These are phyloP conservation scores for Pampus argenteus DNA, from an alignment of 2,797 vertebrate species.

Conservation along the genomic window DNA sequence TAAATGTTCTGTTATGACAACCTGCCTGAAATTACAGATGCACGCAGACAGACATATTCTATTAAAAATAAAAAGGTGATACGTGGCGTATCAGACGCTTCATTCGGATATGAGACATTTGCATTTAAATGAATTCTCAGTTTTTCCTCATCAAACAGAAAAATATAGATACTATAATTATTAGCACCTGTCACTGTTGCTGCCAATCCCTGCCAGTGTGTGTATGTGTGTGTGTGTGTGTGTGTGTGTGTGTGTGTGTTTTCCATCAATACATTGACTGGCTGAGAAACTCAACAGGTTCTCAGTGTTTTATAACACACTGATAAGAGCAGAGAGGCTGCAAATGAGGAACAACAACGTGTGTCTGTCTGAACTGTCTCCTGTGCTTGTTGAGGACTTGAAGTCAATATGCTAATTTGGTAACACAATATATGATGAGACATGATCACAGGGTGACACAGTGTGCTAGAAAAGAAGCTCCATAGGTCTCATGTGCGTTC, in stretches of 20 bases:
- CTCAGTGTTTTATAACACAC: not conserved
- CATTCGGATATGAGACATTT: not conserved
- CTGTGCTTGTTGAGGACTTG: not conserved
- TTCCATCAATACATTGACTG: not conserved
- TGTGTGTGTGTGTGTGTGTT: no score
- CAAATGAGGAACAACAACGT: conserved; percentile 19
- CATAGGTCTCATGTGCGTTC: no score
- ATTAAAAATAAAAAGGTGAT: no score
- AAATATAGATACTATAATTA: not conserved
- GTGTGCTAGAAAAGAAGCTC: not conserved
- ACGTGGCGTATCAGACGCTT: no score
- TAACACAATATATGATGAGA: conserved; percentile 4
- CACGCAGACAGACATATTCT: not conserved
- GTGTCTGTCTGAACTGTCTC: conserved; percentile 8
- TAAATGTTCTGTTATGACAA: not conserved
- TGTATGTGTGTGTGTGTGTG: no score
- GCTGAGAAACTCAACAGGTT: not conserved
- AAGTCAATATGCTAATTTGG: conserved; percentile 1
- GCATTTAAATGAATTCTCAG: no score
- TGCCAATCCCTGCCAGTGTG: not conserved
- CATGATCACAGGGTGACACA: conserved; percentile 26
- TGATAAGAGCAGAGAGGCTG: conserved; percentile 1
- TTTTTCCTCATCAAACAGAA: not conserved
- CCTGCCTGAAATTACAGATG: not conserved
- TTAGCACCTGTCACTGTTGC: not conserved